Conservation (phyloP, 2,113 vertebrate species). For the Hypocryptadius cinnamomeus region DNA sequence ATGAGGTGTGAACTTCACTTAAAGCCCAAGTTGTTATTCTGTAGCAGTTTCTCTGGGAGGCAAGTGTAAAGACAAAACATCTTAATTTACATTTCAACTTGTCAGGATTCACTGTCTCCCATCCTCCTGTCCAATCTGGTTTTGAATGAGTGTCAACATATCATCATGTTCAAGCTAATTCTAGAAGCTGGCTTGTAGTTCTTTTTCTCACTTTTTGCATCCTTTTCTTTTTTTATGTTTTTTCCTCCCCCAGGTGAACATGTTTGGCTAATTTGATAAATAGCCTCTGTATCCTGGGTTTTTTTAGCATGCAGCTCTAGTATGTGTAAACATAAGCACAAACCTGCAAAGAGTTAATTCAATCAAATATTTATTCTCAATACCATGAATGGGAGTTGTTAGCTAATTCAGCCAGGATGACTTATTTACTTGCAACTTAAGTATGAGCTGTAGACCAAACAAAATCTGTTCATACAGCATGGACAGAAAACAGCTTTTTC, state of each 20-base stretch:
- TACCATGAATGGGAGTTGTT: background rate
- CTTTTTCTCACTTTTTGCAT: background rate
- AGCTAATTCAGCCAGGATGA: slow-evolving; percentile 33
- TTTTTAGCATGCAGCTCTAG: background rate
- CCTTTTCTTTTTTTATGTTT: background rate
- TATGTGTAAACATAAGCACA: background rate
- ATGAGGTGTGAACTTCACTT: background rate
- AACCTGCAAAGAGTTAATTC: slow-evolving; percentile 18
- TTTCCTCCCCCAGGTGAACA: background rate
- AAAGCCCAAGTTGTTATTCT: background rate
- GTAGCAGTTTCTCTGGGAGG: background rate
- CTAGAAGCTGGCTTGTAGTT: background rate
- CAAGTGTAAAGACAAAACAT: background rate
- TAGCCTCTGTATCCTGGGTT: background rate
- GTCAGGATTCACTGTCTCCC: background rate
- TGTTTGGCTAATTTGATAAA: background rate
- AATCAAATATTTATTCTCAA: slow-evolving; percentile 32
- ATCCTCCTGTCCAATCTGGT: background rate
- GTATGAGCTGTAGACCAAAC: slow-evolving; percentile 52
- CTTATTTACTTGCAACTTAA: slow-evolving; percentile 52
- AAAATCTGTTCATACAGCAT: slow-evolving; percentile 46
- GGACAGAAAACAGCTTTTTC: slow-evolving; percentile 36
- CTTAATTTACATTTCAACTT: background rate
- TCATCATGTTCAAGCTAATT: background rate
- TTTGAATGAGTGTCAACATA: background rate